A percentile compares a stretch with the other conserved stretches of the same genome.
Conservation (phyloP, 2,888 invertebrate genomes). For the Euphydryas editha region DNA sequence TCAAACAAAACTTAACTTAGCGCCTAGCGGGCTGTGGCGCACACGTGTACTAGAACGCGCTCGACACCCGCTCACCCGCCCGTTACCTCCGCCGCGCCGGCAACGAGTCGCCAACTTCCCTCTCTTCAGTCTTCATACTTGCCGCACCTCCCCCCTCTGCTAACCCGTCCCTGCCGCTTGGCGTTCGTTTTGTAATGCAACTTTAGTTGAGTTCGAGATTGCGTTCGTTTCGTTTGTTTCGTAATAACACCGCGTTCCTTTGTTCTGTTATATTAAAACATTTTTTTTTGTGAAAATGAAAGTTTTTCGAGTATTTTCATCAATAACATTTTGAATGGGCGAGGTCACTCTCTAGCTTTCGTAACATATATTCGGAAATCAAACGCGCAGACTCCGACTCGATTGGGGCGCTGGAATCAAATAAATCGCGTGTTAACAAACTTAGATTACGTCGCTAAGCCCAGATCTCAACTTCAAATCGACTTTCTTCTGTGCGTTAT, state of each 20-base stretch:
- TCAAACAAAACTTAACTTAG: slow-evolving; percentile 40
- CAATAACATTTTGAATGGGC: slow-evolving; percentile 58
- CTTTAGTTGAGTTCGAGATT: slow-evolving; percentile 67
- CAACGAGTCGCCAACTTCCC: slow-evolving; percentile 51
- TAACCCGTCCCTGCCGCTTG: slow-evolving; percentile 51
- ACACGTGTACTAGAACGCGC: slow-evolving; percentile 53
- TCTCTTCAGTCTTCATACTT: slow-evolving; percentile 50
- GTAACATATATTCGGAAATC: slow-evolving; percentile 43
- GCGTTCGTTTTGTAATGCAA: slow-evolving; percentile 50
- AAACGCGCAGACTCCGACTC: slow-evolving; percentile 51
- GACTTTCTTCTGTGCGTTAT: slow-evolving; percentile 47
- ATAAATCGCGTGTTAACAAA: slow-evolving; percentile 54
- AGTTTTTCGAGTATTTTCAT: slow-evolving; percentile 44
- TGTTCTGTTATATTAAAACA: slow-evolving; percentile 57
- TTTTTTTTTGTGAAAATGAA: slow-evolving; percentile 51
- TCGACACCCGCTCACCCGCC: slow-evolving; percentile 40
- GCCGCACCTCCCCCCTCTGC: slow-evolving; percentile 51
- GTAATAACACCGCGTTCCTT: slow-evolving; percentile 53
- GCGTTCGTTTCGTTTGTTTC: slow-evolving; percentile 58
- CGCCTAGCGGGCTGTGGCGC: slow-evolving; percentile 33
- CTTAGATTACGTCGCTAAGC: slow-evolving; percentile 47
- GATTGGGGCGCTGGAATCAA: slow-evolving; percentile 47
- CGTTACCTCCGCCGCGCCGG: slow-evolving; percentile 33
- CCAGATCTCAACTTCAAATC: slow-evolving; percentile 44
- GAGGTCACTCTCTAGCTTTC: slow-evolving; percentile 56